Evolutionary conservation across 2,113 vertebrate genomes (phyloP), one percentile per base, ranked within the genome.

Genomic region (Canis aureus): DNA sequence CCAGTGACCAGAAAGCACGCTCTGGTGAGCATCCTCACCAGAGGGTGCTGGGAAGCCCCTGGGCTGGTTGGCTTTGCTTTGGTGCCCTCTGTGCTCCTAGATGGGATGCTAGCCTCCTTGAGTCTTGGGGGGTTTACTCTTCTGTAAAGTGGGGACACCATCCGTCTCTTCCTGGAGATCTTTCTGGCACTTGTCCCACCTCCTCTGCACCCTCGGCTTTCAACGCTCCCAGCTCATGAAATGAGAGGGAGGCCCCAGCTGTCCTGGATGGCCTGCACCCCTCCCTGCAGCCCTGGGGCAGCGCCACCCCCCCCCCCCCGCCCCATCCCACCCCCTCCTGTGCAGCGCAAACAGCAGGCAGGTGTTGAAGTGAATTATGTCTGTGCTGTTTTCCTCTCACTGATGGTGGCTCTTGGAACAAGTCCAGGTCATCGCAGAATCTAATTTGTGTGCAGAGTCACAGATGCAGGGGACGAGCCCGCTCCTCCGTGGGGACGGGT

Each of bases 241-340:
- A 12, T 0, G 16, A 38, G 38, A n/a, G 13, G 0, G 2, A 76
- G 49, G 67, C 19, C 8, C 3, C 0, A 22, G 83, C 51, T 0
- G 10, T 67, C 38, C 62, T 20, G 0, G 51, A 16, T 2, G 23
- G 2, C 32, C 2, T 29, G 0, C 5, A 1, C 27, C 19, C 27
- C 8, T 23, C 25, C 71, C 57, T 17, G 57, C 57, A 38, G 67
- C 19, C 32, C 5, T 3, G 9, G 60, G 9, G 60, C 10, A 11
- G 60, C 0, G 60, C 23, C 3, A 3, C 22, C 8, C 35, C 35
- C 35, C 23, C 60, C 22, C 8, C 10, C 22, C 7, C 9, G 23
- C 29, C 23, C 22, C 3, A 2, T 29, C 66, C 20, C 8, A 5
- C 12, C 11, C 11, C 20, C 35, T 23, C n/a, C 35, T 5, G 1